Evolutionary conservation across 2,888 invertebrate species (phyloP), one percentile per base, ranked within the genome.

Genomic region (Drosophila paramelanica): DNA sequence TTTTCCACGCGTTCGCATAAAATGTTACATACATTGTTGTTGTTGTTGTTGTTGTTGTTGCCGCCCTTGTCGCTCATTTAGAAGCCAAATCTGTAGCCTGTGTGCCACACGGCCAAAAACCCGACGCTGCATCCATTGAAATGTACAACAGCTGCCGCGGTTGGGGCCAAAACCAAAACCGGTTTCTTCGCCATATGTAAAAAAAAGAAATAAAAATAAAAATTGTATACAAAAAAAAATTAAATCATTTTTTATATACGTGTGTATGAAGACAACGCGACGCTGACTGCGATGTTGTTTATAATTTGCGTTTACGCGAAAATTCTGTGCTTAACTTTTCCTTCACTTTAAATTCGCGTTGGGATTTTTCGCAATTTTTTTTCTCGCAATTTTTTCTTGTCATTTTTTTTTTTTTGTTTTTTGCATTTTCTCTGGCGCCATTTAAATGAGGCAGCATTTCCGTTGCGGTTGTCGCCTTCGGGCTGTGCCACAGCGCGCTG

Each of bases 1-100:
- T 85, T 85, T 84, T 87, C 79, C 85, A 84, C 76, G 79, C 83
- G 69, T 76, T 84, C 66, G 73, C 85, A 81, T 80, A 72, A 81
- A 72, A 70, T 69, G 47, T 61, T 71, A 55, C 49, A 67, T 72
- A 56, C 55, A 11, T 47, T 57, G 50, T 39, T 60, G 47, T 42
- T 59, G 68, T 65, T 46, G 42, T 68, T 55, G 39, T 58, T 66
- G 55, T 62, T 67, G 66, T 57, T 59, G 58, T 53, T 61, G 70
- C 25, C 62, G 68, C 81, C 65, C 68, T 72, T 83, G 74, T 75
- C 69, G 62, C 61, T 73, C 70, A 72, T 73, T 71, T 74, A 60
- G 67, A 70, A 75, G 85, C 80, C 74, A 74, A 82, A 87, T 75
- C 56, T 66, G 57, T 17, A 23, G 65, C 65, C 58, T 39, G 56